phyloP scores from a whole-genome alignment of 1,140 invertebrate genomes.

The Bombus confusus region DNA sequence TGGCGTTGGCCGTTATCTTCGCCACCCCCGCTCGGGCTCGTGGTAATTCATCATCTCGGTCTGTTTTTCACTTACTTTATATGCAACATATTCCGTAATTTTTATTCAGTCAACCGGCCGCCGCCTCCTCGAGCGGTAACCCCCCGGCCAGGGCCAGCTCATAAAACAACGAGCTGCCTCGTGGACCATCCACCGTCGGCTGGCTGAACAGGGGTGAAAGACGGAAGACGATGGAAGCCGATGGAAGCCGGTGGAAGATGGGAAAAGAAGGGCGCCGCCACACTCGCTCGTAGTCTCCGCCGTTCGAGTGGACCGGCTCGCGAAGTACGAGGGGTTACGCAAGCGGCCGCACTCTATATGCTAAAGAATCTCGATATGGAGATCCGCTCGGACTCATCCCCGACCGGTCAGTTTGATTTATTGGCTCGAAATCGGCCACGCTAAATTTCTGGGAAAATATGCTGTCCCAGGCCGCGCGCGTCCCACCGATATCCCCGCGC shows the following conservation, averaged over 20 bases:
- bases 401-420: conserved; percentile 81
- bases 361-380: conserved; percentile 78
- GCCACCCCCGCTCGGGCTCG: conserved; percentile 67
- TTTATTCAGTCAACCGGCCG: conserved; percentile 80
- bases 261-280: conserved; percentile 21
- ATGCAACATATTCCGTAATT: conserved; percentile 83
- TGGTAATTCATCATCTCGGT: conserved; percentile 82
- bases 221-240: conserved; percentile 6
- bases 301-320: conserved; percentile 29
- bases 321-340: conserved; percentile 65
- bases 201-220: not conserved
- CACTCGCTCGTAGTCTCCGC: conserved; percentile 32
- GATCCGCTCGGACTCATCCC: conserved; percentile 61
- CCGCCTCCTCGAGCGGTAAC: conserved; percentile 52
- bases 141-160: conserved; percentile 32
- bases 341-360: conserved; percentile 74
- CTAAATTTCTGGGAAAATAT: conserved; percentile 81
- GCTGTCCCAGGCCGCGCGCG: conserved; percentile 65
- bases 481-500: not conserved
- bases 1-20: conserved; percentile 80
- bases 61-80: conserved; percentile 83
- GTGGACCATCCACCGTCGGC: conserved; percentile 30
- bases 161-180: conserved; percentile 57
- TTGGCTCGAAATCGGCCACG: conserved; percentile 76
- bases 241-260: not conserved